A percentile compares a stretch with the other conserved stretches of the same genome.
Evolutionary conservation across 2,888 invertebrate genomes (phyloP).

Genomic region (Parascotia fuliginaria): DNA sequence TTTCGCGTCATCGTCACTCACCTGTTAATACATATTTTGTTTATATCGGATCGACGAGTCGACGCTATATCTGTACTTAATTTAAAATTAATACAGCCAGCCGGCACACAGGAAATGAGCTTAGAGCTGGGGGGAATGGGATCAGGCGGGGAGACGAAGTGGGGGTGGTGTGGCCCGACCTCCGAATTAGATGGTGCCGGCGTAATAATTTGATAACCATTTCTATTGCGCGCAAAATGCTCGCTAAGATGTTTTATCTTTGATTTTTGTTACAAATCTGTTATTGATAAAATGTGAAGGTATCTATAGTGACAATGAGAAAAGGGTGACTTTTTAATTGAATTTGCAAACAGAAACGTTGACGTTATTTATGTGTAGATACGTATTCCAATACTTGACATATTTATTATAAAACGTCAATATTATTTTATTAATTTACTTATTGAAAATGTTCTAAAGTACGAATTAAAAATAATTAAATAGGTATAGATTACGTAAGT

Average conservation of each 20-base stretch:
- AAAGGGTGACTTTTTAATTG: too few relatives aligned
- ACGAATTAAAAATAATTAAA: too few relatives aligned
- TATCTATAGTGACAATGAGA: too few relatives aligned
- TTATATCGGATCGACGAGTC: slow-evolving; percentile 39
- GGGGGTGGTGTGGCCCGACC: slow-evolving; percentile 42
- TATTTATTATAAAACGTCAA: too few relatives aligned
- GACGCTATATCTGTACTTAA: slow-evolving; percentile 67
- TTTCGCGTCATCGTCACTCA: too few relatives aligned
- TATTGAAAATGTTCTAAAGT: too few relatives aligned
- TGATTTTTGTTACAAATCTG: neutral
- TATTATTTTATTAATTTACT: too few relatives aligned
- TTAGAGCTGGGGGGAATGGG: slow-evolving; percentile 76
- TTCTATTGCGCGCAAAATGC: slow-evolving; percentile 36
- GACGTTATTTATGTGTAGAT: too few relatives aligned
- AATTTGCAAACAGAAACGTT: too few relatives aligned
- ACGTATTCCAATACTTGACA: too few relatives aligned
- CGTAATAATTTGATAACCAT: slow-evolving; percentile 62
- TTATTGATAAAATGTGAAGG: too few relatives aligned
- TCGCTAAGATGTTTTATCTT: slow-evolving; percentile 3
- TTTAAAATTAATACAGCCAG: slow-evolving; percentile 90
- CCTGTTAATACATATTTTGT: slow-evolving; percentile 41
- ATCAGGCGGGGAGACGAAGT: slow-evolving; percentile 35
- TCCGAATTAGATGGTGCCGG: slow-evolving; percentile 68
- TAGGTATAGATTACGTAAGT: too few relatives aligned
- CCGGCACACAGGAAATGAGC: slow-evolving; percentile 89